Conservation (phyloP, 2,113 vertebrate genomes). For the Melierax canorus region DNA sequence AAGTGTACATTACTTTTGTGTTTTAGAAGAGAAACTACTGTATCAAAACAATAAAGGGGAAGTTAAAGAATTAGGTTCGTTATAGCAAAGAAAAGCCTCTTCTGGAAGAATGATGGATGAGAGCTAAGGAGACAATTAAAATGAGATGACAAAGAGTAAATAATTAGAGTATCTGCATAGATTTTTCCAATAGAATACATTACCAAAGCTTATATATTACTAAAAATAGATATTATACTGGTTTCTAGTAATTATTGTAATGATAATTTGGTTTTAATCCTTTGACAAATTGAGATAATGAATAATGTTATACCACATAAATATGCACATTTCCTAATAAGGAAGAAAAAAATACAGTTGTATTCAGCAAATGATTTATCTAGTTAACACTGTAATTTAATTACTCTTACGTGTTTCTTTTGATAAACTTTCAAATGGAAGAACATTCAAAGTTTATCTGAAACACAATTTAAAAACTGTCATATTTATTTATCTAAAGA, state of each 20-base stretch:
- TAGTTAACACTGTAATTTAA: not conserved
- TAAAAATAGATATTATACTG: not conserved
- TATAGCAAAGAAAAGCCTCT: not conserved
- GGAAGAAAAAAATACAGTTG: not conserved
- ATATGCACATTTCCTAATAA: not conserved
- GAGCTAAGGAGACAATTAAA: not conserved
- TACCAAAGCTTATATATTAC: not conserved
- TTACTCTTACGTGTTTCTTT: not conserved
- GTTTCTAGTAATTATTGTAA: not conserved
- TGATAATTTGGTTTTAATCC: not conserved
- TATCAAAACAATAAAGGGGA: not conserved
- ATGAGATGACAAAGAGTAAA: not conserved
- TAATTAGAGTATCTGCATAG: not conserved
- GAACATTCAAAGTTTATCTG: not conserved
- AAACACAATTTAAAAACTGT: not conserved
- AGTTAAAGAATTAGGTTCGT: not conserved
- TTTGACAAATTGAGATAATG: not conserved
- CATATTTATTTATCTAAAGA: not conserved
- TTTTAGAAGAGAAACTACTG: not conserved
- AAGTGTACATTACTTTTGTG: not conserved
- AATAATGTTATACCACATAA: not conserved
- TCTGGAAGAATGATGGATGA: not conserved
- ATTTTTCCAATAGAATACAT: not conserved
- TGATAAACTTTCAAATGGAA: not conserved
- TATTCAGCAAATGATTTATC: not conserved